phyloP scores from a whole-genome alignment of 2,113 vertebrate genomes.

The Sula dactylatra region DNA sequence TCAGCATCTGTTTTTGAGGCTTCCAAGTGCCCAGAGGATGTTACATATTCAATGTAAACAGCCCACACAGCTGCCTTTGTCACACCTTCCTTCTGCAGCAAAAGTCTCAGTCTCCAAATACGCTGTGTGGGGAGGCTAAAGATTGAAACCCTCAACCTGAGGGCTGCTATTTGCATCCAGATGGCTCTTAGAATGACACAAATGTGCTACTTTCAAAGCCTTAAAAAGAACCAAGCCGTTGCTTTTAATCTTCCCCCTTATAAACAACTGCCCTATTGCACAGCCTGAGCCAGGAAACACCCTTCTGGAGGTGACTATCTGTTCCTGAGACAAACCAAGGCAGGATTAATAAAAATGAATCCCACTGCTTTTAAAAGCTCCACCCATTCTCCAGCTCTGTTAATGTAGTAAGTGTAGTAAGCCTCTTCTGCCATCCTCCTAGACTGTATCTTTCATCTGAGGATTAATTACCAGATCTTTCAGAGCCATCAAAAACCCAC shows the following conservation, averaged over 20 bases:
- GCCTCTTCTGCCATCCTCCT: slow-evolving; percentile 9
- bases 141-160: not conserved
- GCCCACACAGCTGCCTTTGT: not conserved
- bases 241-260: not conserved
- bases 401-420: slow-evolving; percentile 26
- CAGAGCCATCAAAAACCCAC: slow-evolving; percentile 59
- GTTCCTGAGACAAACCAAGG: not conserved
- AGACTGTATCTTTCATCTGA: slow-evolving; percentile 43
- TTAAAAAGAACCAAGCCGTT: not conserved
- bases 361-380: not conserved
- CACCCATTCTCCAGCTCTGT: not conserved
- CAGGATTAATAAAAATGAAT: slow-evolving; percentile 31
- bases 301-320: not conserved
- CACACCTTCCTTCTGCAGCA: not conserved
- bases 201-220: not conserved
- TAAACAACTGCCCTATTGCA: not conserved
- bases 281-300: not conserved
- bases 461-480: slow-evolving; percentile 63
- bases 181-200: not conserved
- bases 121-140: not conserved
- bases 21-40: not conserved
- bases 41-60: not conserved
- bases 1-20: not conserved
- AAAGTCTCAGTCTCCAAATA: not conserved
- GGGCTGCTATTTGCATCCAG: not conserved